Percentiles rank a stretch among this genome's conserved stretches.
These are phyloP conservation scores for rabbit (Oryctolagus cuniculus) DNA, from an alignment of 2,113 vertebrate genomes.

Conservation along the genomic window mOryCun1.1 NC_091449.1:37010501-37011000, in stretches of 20 bases:
- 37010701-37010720: slow-evolving; percentile 86
- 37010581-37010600: slow-evolving; percentile 76
- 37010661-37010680: slow-evolving; percentile 79
- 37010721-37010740: slow-evolving; percentile 81
- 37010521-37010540: slow-evolving; percentile 14
- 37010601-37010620: slow-evolving; percentile 85
- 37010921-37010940: slow-evolving; percentile 67
- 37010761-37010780: slow-evolving; percentile 76
- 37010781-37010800: slow-evolving; percentile 81
- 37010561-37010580: slow-evolving; percentile 80
- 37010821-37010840: slow-evolving; percentile 70
- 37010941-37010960: slow-evolving; percentile 54
- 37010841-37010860: slow-evolving; percentile 80
- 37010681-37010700: slow-evolving; percentile 83
- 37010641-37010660: slow-evolving; percentile 82
- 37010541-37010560: slow-evolving; percentile 68
- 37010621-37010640: slow-evolving; percentile 78
- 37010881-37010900: slow-evolving; percentile 78
- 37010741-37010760: slow-evolving; percentile 79
- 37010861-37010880: slow-evolving; percentile 81
- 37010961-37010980: slow-evolving; percentile 78
- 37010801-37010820: slow-evolving; percentile 76
- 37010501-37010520: neutral
- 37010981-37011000: slow-evolving; percentile 69
- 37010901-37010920: slow-evolving; percentile 78